Percentiles rank a stretch among this genome's conserved stretches.
phyloP scores from a whole-genome alignment of 2,113 vertebrate species.

The Willisornis vidua region DNA sequence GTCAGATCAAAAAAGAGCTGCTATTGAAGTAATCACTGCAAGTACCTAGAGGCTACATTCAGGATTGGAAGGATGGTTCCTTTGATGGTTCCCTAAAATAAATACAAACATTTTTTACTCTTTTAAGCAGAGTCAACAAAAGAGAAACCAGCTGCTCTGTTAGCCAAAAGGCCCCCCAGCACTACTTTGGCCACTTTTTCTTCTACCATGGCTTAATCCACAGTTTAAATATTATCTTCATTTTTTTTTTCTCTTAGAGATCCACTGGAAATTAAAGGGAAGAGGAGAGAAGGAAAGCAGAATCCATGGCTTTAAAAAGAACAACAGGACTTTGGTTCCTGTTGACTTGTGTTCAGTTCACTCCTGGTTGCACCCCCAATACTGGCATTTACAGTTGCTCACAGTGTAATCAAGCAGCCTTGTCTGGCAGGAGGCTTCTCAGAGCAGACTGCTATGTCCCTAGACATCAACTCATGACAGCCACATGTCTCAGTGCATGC shows the following conservation, averaged over 20 bases:
- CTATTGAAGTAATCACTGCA: not conserved
- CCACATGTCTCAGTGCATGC: not conserved
- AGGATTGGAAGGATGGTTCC: not conserved
- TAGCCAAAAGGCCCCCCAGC: not conserved
- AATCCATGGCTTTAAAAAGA: not conserved
- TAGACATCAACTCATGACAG: not conserved
- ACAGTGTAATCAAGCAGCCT: not conserved
- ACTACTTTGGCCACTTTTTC: not conserved
- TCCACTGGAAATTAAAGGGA: not conserved
- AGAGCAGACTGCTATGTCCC: not conserved
- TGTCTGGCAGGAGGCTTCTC: not conserved
- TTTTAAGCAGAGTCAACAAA: slow-evolving; percentile 9
- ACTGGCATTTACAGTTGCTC: not conserved
- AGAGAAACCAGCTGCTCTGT: not conserved
- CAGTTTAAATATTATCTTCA: not conserved
- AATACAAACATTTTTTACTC: not conserved
- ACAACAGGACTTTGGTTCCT: not conserved
- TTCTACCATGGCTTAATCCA: not conserved
- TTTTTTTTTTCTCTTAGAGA: not conserved
- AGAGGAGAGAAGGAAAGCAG: not conserved
- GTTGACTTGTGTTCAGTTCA: not conserved
- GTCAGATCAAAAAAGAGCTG: not conserved
- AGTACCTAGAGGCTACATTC: not conserved
- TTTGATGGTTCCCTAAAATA: slow-evolving; percentile 38
- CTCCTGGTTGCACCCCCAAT: not conserved